Conservation (phyloP, 2,888 invertebrate species). For the Tubulanus polymorphus region DNA sequence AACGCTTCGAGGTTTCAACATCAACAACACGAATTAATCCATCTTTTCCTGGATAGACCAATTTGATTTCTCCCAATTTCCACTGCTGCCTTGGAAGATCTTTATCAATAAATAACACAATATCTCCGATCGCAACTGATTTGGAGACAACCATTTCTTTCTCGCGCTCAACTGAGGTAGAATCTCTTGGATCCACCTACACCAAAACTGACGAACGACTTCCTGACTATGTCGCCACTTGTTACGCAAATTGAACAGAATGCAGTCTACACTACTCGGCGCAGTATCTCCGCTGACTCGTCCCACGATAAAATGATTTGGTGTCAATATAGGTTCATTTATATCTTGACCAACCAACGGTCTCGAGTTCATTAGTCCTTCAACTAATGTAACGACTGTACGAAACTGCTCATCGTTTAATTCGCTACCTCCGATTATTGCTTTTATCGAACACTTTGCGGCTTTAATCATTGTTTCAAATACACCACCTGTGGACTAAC, state of each 20-base stretch:
- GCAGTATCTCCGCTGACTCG: slow-evolving; percentile 3
- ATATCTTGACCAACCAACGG: not conserved
- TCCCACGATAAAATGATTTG: slow-evolving; percentile 1
- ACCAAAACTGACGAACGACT: slow-evolving; percentile 17
- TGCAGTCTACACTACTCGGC: slow-evolving; percentile 12
- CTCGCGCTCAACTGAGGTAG: not conserved
- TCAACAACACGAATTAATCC: too few species aligned
- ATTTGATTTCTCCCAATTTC: too few species aligned
- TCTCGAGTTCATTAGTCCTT: slow-evolving; percentile 9
- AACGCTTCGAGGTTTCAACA: too few species aligned
- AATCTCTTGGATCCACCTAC: not conserved
- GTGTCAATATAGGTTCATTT: not conserved
- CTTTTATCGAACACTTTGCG: slow-evolving; percentile 13
- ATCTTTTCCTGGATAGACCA: too few species aligned
- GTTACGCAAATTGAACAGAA: not conserved
- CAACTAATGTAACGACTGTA: not conserved
- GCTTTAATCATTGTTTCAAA: slow-evolving; percentile 15
- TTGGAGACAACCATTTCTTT: slow-evolving; percentile 12
- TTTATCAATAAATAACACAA: slow-evolving; percentile 16
- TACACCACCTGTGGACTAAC: slow-evolving; percentile 15
- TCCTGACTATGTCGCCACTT: slow-evolving; percentile 14
- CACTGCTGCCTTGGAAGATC: slow-evolving; percentile 16
- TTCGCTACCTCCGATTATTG: slow-evolving; percentile 9
- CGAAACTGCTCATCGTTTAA: slow-evolving; percentile 14
- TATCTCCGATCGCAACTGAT: slow-evolving; percentile 10